These are phyloP conservation scores for Tolmerus cingulatus DNA, from an alignment of 2,888 invertebrate genomes.

Conservation along the genomic window DNA sequence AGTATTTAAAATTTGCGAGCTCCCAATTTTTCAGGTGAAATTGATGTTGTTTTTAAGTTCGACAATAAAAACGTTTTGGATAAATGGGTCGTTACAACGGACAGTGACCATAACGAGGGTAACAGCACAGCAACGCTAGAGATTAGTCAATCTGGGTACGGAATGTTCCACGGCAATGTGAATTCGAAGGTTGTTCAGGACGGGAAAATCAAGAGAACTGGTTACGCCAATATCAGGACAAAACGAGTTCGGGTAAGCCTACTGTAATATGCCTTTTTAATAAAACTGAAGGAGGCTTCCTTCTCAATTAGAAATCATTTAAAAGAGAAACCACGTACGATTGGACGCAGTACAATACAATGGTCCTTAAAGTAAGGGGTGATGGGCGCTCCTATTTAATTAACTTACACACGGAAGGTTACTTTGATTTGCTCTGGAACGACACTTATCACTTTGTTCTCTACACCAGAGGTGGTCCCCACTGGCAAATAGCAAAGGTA, in stretches of 20 bases:
- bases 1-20: neutral
- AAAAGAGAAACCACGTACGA: slow-evolving; percentile 73
- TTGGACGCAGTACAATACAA: slow-evolving; percentile 80
- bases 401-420: slow-evolving; percentile 78
- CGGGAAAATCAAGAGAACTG: slow-evolving; percentile 78
- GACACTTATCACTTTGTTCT: slow-evolving; percentile 86
- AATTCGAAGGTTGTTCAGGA: slow-evolving; percentile 79
- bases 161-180: slow-evolving; percentile 75
- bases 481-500: slow-evolving; percentile 93
- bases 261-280: neutral
- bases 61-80: slow-evolving; percentile 69
- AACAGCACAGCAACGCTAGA: slow-evolving; percentile 74
- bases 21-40: slow-evolving; percentile 68
- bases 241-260: slow-evolving; percentile 70
- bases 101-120: slow-evolving; percentile 84
- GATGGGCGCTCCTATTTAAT: slow-evolving; percentile 93
- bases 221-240: slow-evolving; percentile 83
- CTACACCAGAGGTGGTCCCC: slow-evolving; percentile 96
- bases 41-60: slow-evolving; percentile 79
- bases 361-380: slow-evolving; percentile 83
- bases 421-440: slow-evolving; percentile 87
- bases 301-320: slow-evolving; percentile 76
- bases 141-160: slow-evolving; percentile 74
- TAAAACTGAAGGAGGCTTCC: neutral
- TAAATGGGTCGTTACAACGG: slow-evolving; percentile 77